Base-by-base conservation (phyloP, 2,888 invertebrate genomes). In the Micoletzkya japonica region DNA sequence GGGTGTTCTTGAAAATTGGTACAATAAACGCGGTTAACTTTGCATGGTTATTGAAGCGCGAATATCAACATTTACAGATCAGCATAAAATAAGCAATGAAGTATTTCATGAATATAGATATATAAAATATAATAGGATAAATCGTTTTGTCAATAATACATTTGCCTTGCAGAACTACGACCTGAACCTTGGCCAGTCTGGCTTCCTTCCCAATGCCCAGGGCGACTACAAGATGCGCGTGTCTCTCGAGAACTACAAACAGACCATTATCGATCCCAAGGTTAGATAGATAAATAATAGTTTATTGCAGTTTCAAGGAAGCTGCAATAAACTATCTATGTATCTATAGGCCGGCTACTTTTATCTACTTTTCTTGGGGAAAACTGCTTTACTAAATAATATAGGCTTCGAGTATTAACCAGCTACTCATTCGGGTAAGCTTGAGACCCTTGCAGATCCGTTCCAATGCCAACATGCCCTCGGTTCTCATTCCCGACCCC, bases 201-300 rank as follows among this genome's bases (percentile, higher is more conserved):
- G 81, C 52, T 72, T 71, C 59, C 61, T 80, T 37, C 80, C 81
- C 24, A 77, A 77, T 54, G 78, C 74, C 34, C 71, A 73, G 32
- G 81, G 81, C n/a, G 84, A 84, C 70, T 84, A 84, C 73, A 83
- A 82, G 73, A 79, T 81, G 68, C 83, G 74, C 39, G 76, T 68
- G 67, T 71, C 73, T 4, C 81, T 82, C 60, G 85, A 85, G 56
- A 78, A 79, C 61, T 86, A 83, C 73, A 81, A 82, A 36, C 81
- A 83, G 78, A 83, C 82, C 14, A 76, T 86, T 44, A 85, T 85
- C 72, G 86, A 85, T 70, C 85, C 85, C n/a, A 83, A 82, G 73
- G 86, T 83, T n/a, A 24, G 61, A 73, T 59, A 24, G 36, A 17
- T 2, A 28, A 56, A 59, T 50, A 24, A 50, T 39, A 6, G 44